Evolutionary conservation across 2,113 vertebrate species (phyloP), one percentile per base, ranked within the genome.

Genomic region (Chaetorhynchus papuensis): DNA sequence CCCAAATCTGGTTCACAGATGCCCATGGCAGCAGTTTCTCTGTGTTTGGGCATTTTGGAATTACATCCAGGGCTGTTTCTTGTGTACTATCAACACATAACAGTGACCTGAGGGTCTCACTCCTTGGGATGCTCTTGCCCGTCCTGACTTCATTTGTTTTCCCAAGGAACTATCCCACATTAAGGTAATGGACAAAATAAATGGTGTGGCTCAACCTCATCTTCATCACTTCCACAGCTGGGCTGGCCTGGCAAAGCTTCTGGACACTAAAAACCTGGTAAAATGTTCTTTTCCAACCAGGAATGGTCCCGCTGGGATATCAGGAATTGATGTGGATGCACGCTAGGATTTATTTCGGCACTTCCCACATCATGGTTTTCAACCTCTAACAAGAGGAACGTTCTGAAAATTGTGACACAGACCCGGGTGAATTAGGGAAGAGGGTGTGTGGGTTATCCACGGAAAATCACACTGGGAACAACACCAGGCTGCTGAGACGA

Each of bases 11-110:
- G 33, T 1, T 14, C 39, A 3, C 37, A 60, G 13, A 6, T 3
- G 76, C 80, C 21, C 52, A 1, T 4, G 44, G 45, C 6, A n/a
- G 42, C 16, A 19, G 18, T 0, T 18, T 11, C 41, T 44, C 39
- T 16, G 18, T 2, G 1, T 23, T 28, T 8, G 6, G 27, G 49
- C 11, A 4, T 20, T 61, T 24, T 33, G 21, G 31, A 17, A 26
- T n/a, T 7, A 9, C 31, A 15, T 1, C 0, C 0, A 11, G 45
- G n/a, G 28, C 26, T 50, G 50, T 1, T 35, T 4, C 37, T 27
- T 11, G 27, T 11, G 39, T 4, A 1, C 1, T 3, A 6, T 2
- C 64, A 33, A 11, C 1, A 56, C 15, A 0, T 0, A 6, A 11
- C 0, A 20, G 35, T 0, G 23, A 83, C 50, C 69, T 1, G 44